phyloP scores from a whole-genome alignment of 2,113 vertebrate species.

The Varanus komodoensis region DNA sequence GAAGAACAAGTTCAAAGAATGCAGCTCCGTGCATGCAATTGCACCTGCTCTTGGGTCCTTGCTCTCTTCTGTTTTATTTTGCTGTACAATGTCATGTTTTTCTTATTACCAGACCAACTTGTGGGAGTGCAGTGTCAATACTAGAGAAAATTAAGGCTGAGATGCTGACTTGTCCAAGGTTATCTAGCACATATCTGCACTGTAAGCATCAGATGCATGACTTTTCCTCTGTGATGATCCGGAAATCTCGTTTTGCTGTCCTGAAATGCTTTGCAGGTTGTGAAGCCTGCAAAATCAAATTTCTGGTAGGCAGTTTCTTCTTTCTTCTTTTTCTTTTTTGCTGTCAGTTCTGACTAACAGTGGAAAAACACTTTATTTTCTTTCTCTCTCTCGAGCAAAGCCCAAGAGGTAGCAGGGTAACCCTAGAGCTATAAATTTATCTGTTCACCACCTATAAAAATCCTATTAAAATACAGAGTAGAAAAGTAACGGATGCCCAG shows the following conservation, averaged over 20 bases:
- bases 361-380: constrained; percentile 13
- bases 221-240: not conserved
- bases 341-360: constrained; percentile 14
- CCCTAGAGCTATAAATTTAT: constrained; percentile 37
- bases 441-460: constrained; percentile 34
- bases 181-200: not conserved
- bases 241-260: constrained; percentile 24
- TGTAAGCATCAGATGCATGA: constrained; percentile 9
- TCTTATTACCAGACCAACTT: not conserved
- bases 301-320: constrained; percentile 9
- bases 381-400: constrained; percentile 38
- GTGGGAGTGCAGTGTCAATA: not conserved
- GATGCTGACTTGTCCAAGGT: constrained; percentile 6
- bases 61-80: not conserved
- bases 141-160: not conserved
- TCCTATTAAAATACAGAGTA: constrained; percentile 29
- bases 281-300: not conserved
- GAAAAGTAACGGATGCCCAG: constrained; percentile 30
- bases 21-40: not conserved
- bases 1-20: not conserved
- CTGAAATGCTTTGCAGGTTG: constrained; percentile 21
- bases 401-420: constrained; percentile 1
- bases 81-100: not conserved
- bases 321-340: not conserved
- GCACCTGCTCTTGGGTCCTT: not conserved